A percentile compares a stretch with the other conserved stretches of the same genome.
Conservation (phyloP, 2,113 vertebrate species). For the Rhinogobius similis region DNA sequence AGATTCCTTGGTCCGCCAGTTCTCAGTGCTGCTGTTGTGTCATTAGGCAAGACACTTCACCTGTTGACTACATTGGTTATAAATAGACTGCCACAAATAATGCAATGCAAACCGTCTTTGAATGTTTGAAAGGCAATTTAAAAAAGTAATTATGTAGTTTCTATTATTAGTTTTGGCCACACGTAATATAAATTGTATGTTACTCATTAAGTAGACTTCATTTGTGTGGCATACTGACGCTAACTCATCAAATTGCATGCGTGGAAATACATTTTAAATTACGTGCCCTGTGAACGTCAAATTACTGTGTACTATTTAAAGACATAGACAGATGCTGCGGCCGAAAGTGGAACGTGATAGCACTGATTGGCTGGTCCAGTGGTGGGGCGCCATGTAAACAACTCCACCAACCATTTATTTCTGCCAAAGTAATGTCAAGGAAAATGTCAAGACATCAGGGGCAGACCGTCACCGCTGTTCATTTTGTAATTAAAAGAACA, state of each 20-base stretch:
- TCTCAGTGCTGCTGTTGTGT: too few relatives aligned
- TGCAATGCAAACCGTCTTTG: too few relatives aligned
- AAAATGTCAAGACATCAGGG: constrained; percentile 5
- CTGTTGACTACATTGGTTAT: too few relatives aligned
- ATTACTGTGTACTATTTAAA: neutral
- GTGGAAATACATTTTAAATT: neutral
- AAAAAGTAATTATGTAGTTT: too few relatives aligned
- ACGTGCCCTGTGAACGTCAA: neutral
- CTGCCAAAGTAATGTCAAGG: constrained; percentile 5
- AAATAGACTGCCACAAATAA: too few relatives aligned
- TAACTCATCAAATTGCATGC: neutral
- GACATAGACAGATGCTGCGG: neutral
- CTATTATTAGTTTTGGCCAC: too few relatives aligned
- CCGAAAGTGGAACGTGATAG: neutral
- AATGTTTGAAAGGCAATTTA: too few relatives aligned
- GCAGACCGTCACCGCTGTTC: neutral
- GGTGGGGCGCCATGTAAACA: neutral
- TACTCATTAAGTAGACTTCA: too few relatives aligned
- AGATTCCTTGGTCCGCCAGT: too few relatives aligned
- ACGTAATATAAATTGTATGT: too few relatives aligned
- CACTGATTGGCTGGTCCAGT: neutral
- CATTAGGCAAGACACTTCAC: too few relatives aligned
- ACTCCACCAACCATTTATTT: neutral
- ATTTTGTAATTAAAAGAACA: constrained; percentile 2
- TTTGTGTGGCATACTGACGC: neutral